Percentiles rank a stretch among this genome's conserved stretches.
Conservation (phyloP, 2,888 invertebrate genomes). For the Agrilus mali region DNA sequence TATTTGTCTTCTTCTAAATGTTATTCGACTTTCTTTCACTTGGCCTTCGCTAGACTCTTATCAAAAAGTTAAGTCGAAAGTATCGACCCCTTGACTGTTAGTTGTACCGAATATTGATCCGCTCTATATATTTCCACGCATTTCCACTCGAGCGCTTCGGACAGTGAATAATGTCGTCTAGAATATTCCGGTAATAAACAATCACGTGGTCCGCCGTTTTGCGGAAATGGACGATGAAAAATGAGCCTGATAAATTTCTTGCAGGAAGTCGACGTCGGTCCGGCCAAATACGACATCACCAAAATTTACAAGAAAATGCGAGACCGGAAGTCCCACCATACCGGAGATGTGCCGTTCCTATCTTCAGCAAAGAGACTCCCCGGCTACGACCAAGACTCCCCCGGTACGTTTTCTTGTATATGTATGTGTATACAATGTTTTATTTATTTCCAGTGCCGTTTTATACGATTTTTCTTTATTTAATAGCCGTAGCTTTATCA, state of each 20-base stretch:
- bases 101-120: no score
- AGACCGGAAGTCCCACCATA: constrained; percentile 19
- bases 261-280: constrained; percentile 15
- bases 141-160: no score
- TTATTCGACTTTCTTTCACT: no score
- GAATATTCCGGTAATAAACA: neutral
- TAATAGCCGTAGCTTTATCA: no score
- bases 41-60: no score
- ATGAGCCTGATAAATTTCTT: constrained; percentile 8
- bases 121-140: no score
- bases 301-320: constrained; percentile 18
- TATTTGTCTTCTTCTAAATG: no score
- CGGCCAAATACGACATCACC: constrained; percentile 17
- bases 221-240: constrained; percentile 1
- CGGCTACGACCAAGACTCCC: constrained; percentile 10
- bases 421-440: neutral
- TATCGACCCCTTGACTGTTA: no score
- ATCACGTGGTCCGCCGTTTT: neutral
- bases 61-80: no score
- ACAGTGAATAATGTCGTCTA: no score
- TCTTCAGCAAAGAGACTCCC: constrained; percentile 11
- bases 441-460: constrained; percentile 4
- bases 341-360: constrained; percentile 20
- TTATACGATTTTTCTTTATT: neutral
- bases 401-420: constrained; percentile 14